Percentiles rank a stretch among this genome's conserved stretches.
These are phyloP conservation scores for Amblyjoppa fuscipennis DNA, from an alignment of 2,888 invertebrate genomes.

Conservation along the genomic window DNA sequence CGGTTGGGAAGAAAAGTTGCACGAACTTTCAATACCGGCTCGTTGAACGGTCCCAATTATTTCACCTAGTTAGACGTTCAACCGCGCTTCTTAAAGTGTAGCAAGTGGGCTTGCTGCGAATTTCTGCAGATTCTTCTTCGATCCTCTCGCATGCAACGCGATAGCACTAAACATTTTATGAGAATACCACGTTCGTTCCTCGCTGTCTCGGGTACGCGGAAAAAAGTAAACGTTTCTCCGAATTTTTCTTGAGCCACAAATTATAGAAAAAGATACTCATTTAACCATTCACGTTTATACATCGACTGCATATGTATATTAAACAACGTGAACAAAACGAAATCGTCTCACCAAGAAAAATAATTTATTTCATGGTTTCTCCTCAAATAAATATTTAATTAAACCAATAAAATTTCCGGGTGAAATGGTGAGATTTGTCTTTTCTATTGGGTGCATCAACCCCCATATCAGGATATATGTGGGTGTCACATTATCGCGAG, in stretches of 20 bases:
- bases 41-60: slow-evolving; percentile 70
- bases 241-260: neutral
- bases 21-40: slow-evolving; percentile 62
- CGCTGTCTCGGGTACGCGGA: neutral
- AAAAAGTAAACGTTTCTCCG: neutral
- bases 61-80: slow-evolving; percentile 69
- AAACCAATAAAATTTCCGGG: too few species aligned
- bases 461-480: too few species aligned
- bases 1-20: slow-evolving; percentile 41
- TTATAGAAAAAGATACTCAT: too few species aligned
- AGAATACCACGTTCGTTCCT: neutral
- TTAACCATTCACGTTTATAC: too few species aligned
- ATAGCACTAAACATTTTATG: neutral
- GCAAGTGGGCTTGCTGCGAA: slow-evolving; percentile 1
- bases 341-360: neutral
- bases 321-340: neutral
- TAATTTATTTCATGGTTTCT: too few species aligned
- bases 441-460: too few species aligned
- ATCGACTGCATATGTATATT: neutral
- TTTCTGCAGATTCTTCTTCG: neutral
- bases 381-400: too few species aligned
- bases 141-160: neutral
- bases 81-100: neutral
- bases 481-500: too few species aligned
- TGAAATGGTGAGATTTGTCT: too few species aligned